Conservation (phyloP, 2,113 vertebrate genomes). For the Eulacestoma nigropectus region DNA sequence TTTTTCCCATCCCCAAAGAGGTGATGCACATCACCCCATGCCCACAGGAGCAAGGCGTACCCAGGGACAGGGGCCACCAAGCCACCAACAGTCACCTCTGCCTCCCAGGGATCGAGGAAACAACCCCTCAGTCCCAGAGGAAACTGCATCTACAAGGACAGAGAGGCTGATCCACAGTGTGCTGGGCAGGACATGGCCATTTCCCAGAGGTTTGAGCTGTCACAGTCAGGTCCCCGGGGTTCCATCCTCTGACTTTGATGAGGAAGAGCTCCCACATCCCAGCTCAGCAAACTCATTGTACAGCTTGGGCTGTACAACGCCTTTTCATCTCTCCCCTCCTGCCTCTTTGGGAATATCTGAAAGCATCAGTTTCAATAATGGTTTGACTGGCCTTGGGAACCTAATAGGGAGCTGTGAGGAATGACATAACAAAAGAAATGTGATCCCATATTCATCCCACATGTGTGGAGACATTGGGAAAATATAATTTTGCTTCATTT, state of each 20-base stretch:
- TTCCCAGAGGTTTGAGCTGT: not conserved
- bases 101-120: not conserved
- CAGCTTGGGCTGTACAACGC: not conserved
- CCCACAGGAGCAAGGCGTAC: accelerated
- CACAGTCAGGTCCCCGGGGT: accelerated
- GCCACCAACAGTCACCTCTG: not conserved
- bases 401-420: not conserved
- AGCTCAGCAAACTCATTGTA: not conserved
- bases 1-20: accelerated
- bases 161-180: accelerated
- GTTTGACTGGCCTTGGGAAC: not conserved
- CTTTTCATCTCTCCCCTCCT: accelerated
- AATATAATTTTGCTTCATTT: not conserved
- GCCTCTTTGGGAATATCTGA: not conserved
- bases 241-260: not conserved
- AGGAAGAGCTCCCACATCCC: not conserved
- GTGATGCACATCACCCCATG: accelerated
- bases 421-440: accelerated
- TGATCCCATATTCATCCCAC: not conserved
- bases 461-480: not conserved
- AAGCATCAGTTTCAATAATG: not conserved
- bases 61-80: not conserved
- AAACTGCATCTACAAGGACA: accelerated
- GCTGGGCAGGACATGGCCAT: accelerated
- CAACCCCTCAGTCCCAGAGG: accelerated